Evolutionary conservation across 2,797 vertebrate species (phyloP).

Genomic region (Galaxias olidus): DNA sequence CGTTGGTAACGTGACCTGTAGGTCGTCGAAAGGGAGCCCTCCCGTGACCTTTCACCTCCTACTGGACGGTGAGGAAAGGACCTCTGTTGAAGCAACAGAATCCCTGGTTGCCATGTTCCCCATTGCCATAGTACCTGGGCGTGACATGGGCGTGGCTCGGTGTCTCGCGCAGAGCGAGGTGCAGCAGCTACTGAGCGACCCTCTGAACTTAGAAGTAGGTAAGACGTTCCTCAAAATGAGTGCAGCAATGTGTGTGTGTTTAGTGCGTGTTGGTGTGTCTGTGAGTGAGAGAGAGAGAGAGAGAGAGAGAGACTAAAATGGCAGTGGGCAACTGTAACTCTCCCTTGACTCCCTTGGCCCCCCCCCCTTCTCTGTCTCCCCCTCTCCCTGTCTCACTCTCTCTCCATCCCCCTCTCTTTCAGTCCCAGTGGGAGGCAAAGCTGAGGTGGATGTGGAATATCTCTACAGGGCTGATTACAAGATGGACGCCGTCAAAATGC

Average conservation of each 20-base stretch:
- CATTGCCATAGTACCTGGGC: slow-evolving; percentile 46
- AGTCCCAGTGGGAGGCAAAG: slow-evolving; percentile 71
- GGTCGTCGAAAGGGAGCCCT: slow-evolving; percentile 61
- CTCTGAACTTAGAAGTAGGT: slow-evolving; percentile 72
- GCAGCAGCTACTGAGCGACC: slow-evolving; percentile 64
- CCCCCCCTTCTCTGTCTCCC: background rate
- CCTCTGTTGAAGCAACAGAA: slow-evolving; percentile 26
- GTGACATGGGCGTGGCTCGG: slow-evolving; percentile 56
- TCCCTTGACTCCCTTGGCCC: background rate
- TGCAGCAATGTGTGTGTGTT: background rate
- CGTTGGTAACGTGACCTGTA: slow-evolving; percentile 68
- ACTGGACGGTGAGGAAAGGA: slow-evolving; percentile 45
- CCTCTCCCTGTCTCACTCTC: background rate
- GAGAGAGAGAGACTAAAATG: background rate
- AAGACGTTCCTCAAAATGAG: slow-evolving; percentile 27
- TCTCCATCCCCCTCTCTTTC: no score
- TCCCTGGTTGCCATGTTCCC: slow-evolving; percentile 61
- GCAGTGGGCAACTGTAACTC: no score
- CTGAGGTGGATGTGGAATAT: slow-evolving; percentile 65
- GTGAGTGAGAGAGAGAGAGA: no score
- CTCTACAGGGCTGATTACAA: slow-evolving; percentile 56
- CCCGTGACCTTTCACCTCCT: slow-evolving; percentile 64
- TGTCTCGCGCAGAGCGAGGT: slow-evolving; percentile 60
- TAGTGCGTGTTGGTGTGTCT: no score
- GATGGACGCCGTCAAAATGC: slow-evolving; percentile 49